Conservation (phyloP, 1,140 invertebrate species). For the Danaus melanippus region DNA sequence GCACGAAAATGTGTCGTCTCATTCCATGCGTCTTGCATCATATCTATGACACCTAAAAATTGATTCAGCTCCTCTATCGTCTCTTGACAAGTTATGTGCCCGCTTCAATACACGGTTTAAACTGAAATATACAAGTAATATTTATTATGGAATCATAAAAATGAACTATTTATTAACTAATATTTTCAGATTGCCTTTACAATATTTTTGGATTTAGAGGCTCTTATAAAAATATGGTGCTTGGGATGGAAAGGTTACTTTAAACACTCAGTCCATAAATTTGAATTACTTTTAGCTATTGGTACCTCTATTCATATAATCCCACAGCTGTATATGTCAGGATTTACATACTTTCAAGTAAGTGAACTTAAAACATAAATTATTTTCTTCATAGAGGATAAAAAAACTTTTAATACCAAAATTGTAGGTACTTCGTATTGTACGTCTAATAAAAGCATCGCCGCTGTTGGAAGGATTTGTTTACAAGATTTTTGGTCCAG, state of each 20-base stretch:
- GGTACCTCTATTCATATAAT: slow-evolving; percentile 97
- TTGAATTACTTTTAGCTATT: slow-evolving; percentile 94
- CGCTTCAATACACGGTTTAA: too few species aligned
- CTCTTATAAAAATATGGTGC: slow-evolving; percentile 98
- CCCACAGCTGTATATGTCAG: slow-evolving; percentile 91
- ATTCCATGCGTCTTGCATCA: too few species aligned
- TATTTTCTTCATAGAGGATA: not conserved
- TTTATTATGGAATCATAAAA: too few species aligned
- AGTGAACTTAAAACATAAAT: not conserved
- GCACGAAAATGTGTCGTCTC: too few species aligned
- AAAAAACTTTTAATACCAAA: too few species aligned
- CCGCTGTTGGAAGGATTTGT: slow-evolving; percentile 99
- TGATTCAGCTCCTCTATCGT: too few species aligned
- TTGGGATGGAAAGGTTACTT: slow-evolving; percentile 95
- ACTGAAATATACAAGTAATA: too few species aligned
- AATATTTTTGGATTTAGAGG: slow-evolving; percentile 94
- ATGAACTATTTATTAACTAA: too few species aligned
- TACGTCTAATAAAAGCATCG: slow-evolving; percentile 97
- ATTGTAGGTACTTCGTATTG: slow-evolving; percentile 89
- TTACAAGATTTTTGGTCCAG: slow-evolving; percentile 99
- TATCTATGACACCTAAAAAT: too few species aligned
- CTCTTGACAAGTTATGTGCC: too few species aligned
- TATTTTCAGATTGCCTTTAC: slow-evolving; percentile 88
- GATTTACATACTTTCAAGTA: slow-evolving; percentile 96
- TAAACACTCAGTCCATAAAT: slow-evolving; percentile 97